Base-by-base conservation (phyloP, 2,797 vertebrate species). In the Enteromius treurensis region DNA sequence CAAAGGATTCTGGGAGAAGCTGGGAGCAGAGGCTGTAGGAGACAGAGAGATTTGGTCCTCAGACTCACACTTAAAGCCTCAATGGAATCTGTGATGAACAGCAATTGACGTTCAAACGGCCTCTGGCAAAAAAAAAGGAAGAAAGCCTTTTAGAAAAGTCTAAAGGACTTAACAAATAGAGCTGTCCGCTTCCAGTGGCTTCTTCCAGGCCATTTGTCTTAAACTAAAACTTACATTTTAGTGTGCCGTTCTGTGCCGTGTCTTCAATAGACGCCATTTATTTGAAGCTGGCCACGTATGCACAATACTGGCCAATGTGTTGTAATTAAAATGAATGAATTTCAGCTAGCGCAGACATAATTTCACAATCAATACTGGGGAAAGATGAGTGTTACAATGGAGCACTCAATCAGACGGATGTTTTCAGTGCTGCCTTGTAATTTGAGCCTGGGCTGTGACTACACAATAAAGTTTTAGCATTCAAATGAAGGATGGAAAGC, bases 1-100 rank as follows among this genome's bases (percentile, higher is more conserved):
- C 94, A 98, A 93, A 21, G 96, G 96, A 86, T 91, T 97, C 91
- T 92, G 96, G 83, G 97, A 96, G 93, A 99, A 99, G 91, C 95
- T 96, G 62, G 97, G 97, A 86, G 97, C 94, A 81, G 97, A 96
- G 26, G 97, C 97, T 99, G 86, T 47, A 70, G 10, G 86, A 86
- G 4, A 85, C 83, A 83, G 77, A 82, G 40, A 86, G 86, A 74
- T 60, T 83, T 77, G 65, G 53, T 65, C 70, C 70, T 82, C 11
- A 82, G 60, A 82, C 80, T 76, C 5, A 45, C 3, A 45, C 23
- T 87, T 45, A 89, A 87, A 21, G 78, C 10, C 78, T 82, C 81
- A 17, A 75, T 87, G 37, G 89, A 88, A 88, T 80, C 75, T 10
- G 21, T 70, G 78, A 74, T 68, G 15, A 71, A 65, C n/a, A 69